A percentile compares a stretch with the other conserved stretches of the same genome.
These are phyloP conservation scores for Ceratotherium simum DNA, from an alignment of 2,113 vertebrate genomes.

Conservation along the genomic window DNA sequence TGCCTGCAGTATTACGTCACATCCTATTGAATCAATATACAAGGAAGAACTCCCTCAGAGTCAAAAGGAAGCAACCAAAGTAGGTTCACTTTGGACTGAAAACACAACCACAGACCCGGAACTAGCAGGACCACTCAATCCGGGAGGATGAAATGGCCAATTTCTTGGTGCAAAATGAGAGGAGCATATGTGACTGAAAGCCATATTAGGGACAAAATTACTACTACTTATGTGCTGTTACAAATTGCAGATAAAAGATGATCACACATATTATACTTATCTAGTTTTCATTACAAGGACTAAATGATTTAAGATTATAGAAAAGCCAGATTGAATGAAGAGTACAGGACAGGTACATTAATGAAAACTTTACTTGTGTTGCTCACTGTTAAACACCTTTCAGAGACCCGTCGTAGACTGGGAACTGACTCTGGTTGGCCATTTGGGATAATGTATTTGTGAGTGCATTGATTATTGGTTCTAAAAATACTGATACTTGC, in stretches of 20 bases:
- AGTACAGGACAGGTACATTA: constrained; percentile 58
- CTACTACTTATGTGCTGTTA: constrained; percentile 73
- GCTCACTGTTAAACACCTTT: constrained; percentile 72
- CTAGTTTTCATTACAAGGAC: constrained; percentile 74
- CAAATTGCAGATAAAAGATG: constrained; percentile 77
- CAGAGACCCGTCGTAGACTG: neutral
- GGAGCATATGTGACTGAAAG: constrained; percentile 65
- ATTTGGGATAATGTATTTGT: constrained; percentile 54
- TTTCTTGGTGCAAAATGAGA: constrained; percentile 64
- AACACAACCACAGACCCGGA: neutral
- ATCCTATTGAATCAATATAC: neutral
- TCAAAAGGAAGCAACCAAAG: constrained; percentile 57
- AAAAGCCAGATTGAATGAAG: constrained; percentile 53
- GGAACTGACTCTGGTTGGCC: constrained; percentile 41
- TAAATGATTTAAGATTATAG: constrained; percentile 76
- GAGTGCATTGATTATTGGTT: constrained; percentile 59
- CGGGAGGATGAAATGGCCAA: constrained; percentile 60
- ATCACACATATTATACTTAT: constrained; percentile 76
- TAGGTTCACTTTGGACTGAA: constrained; percentile 49
- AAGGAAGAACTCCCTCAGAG: constrained; percentile 24
- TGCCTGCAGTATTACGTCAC: neutral
- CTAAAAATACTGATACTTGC: constrained; percentile 59
- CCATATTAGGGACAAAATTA: constrained; percentile 73
- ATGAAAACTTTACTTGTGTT: constrained; percentile 71
- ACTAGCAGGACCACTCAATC: constrained; percentile 39